Conservation (phyloP, 1,140 invertebrate genomes). For the Temnothorax longispinosus region DNA sequence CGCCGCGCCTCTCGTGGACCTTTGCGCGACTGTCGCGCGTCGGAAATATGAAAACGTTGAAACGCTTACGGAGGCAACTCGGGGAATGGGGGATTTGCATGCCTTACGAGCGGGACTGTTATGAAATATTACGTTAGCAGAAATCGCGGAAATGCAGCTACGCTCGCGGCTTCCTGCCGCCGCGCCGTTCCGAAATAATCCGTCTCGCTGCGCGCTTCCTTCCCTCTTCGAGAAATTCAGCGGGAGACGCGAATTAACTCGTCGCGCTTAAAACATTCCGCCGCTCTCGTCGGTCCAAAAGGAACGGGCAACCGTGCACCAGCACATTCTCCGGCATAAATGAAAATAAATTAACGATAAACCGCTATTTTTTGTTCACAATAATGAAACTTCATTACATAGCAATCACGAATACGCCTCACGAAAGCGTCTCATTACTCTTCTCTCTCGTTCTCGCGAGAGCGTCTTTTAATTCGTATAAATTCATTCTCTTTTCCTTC, state of each 20-base stretch:
- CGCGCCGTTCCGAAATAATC: slow-evolving; percentile 23
- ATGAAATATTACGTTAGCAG: neutral
- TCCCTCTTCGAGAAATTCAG: slow-evolving; percentile 1
- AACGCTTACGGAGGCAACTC: neutral
- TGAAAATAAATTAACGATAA: slow-evolving; percentile 4
- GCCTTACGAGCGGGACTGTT: neutral
- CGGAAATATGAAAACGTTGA: neutral
- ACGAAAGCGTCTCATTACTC: neutral
- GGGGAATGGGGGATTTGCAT: neutral
- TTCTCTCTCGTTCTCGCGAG: neutral
- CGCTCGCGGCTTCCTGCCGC: neutral
- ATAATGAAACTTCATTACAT: neutral
- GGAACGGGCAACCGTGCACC: neutral
- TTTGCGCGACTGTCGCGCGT: neutral
- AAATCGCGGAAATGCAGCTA: slow-evolving; percentile 35
- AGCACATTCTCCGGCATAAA: too few relatives aligned
- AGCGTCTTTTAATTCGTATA: neutral
- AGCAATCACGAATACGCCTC: neutral
- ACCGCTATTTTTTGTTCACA: neutral
- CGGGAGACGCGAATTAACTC: slow-evolving; percentile 25
- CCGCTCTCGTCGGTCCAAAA: neutral
- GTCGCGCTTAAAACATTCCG: neutral
- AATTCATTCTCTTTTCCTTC: neutral
- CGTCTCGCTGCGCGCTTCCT: neutral
- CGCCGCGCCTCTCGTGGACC: neutral